Base-by-base conservation (phyloP, 2,888 invertebrate species). In the Hyposoter didymator region DNA sequence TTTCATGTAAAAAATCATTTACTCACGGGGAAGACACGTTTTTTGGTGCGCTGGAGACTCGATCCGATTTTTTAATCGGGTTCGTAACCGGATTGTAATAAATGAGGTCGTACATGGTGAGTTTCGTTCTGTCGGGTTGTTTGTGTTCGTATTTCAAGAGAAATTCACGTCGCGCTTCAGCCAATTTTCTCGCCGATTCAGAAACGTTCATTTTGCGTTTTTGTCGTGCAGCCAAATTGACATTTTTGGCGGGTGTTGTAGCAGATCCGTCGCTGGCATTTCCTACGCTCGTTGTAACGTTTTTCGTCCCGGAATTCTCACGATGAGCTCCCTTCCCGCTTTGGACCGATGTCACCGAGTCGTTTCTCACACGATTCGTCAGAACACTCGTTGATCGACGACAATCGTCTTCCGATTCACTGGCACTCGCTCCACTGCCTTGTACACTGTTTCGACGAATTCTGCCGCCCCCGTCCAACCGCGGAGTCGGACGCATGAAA, bases 41-140 rank as follows among this genome's bases (percentile, higher is more conserved):
- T 82, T 59, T 76, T 55, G 74, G 81, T 17, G 67, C 28, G 28
- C n/a, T 59, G 12, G 59, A 28, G 14, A 59, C 14, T 59, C 59
- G 59, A 39, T 90, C 90, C 35, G 88, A 72, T 64, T 87, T 89
- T 39, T 90, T 95, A 95, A 98, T 97, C 4, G 97, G 97, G 94
- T 97, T 97, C 14, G 95, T 95, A 1, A 95, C 93, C 5, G 98
- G 98, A 94, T 99, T 99, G 94, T 98, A 98, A 94, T 97, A 98
- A 90, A 99, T 98, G 76, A 98, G 95, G 94, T 99, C 98, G 89
- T 97, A 97, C 98, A 99, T 98, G 67, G 97, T 98, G 88, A 99
- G 95, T 87, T 95, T 95, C 0, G 96, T 95, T 81, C 96, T 96
- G 88, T 96, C 96, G 0, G 96, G 96, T 80, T 93, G 91, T 84